phyloP scores from a whole-genome alignment of 2,888 invertebrate genomes.

The Branchipolynoe longqiensis region DNA sequence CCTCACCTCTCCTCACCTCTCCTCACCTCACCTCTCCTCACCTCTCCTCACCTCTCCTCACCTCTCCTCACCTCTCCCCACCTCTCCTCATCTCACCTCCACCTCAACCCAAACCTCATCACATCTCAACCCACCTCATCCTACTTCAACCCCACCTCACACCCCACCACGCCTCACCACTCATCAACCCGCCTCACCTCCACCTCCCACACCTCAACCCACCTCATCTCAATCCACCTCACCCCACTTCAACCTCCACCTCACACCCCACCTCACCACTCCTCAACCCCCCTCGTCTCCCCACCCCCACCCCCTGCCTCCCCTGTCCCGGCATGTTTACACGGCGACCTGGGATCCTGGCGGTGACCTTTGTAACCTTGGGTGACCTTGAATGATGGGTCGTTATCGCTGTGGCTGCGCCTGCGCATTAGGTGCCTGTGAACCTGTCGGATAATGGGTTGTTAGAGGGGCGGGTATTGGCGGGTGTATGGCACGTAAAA shows the following conservation, averaged over 20 bases:
- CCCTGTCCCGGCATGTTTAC: slow-evolving; percentile 7
- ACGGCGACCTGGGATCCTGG: slow-evolving; percentile 32
- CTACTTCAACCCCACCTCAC: not conserved
- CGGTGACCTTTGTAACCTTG: slow-evolving; percentile 29
- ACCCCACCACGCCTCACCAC: not conserved
- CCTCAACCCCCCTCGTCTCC: not conserved
- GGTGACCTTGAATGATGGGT: slow-evolving; percentile 40
- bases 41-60: no score
- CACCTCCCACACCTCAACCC: not conserved
- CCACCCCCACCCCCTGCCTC: not conserved
- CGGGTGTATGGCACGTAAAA: not conserved
- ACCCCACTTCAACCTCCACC: not conserved
- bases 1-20: not conserved
- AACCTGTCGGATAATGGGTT: slow-evolving; percentile 30
- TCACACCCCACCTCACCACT: not conserved
- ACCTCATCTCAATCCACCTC: not conserved
- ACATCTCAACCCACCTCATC: not conserved
- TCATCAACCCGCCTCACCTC: not conserved
- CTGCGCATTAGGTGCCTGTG: slow-evolving; percentile 27
- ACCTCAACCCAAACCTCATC: not conserved
- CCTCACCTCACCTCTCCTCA: no score
- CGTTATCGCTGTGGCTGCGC: slow-evolving; percentile 15
- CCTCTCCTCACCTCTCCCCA: not conserved
- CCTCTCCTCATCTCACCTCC: not conserved
- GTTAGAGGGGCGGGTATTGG: not conserved